Conservation (phyloP, 1,140 invertebrate genomes). For the Musca domestica region DNA sequence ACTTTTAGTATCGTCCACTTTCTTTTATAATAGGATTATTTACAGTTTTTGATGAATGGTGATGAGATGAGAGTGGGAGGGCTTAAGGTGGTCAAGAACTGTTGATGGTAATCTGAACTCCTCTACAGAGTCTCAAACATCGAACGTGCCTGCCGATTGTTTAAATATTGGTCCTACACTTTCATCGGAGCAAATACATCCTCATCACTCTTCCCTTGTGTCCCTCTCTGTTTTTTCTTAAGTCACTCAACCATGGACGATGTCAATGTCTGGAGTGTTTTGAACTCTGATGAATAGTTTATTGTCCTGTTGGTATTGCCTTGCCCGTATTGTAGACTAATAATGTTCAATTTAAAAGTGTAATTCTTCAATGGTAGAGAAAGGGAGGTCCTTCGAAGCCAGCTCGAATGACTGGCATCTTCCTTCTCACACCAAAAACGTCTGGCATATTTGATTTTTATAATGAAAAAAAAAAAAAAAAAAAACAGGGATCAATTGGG, state of each 20-base stretch:
- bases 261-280: neutral
- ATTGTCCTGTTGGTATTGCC: neutral
- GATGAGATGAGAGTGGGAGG: no score
- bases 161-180: constrained; percentile 1
- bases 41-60: neutral
- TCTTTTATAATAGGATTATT: constrained; percentile 19
- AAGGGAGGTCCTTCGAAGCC: neutral
- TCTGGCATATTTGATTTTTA: neutral
- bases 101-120: neutral
- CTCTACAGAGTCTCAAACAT: neutral
- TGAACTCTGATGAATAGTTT: constrained; percentile 10
- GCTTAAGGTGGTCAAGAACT: no score
- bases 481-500: constrained; percentile 10
- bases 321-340: neutral
- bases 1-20: constrained; percentile 22
- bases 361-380: neutral
- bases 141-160: constrained; percentile 4
- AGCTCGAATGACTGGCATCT: neutral
- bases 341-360: constrained; percentile 2
- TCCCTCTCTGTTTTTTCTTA: no score
- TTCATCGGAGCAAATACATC: no score
- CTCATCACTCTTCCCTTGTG: no score
- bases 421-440: neutral
- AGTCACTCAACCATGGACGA: no score
- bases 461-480: neutral